Percentiles rank a stretch among this genome's conserved stretches.
Conservation (phyloP, 2,113 vertebrate genomes). For the Laticauda colubrina region DNA sequence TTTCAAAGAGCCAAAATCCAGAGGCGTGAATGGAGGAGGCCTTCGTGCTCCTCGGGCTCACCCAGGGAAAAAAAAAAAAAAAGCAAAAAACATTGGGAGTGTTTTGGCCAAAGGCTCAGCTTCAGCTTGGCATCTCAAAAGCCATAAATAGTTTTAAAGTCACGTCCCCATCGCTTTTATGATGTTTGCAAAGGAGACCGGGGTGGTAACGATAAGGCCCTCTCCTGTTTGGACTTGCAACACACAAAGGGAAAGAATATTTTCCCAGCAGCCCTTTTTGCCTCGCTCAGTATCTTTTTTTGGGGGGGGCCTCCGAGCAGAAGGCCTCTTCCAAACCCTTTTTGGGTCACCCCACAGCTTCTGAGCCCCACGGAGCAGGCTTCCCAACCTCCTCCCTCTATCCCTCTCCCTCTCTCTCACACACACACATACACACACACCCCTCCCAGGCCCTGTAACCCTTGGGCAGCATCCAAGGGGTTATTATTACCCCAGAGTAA, state of each 20-base stretch:
- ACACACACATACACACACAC: neutral
- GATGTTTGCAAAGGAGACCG: neutral
- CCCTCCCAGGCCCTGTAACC: neutral
- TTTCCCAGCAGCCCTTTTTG: neutral
- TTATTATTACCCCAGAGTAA: no score
- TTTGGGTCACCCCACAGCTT: neutral
- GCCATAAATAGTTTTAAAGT: neutral
- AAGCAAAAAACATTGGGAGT: neutral
- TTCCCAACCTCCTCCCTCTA: neutral
- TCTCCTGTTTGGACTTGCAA: neutral
- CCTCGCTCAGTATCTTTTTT: neutral
- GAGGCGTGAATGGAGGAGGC: neutral
- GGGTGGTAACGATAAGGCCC: neutral
- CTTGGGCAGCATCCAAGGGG: neutral
- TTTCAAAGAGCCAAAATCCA: neutral
- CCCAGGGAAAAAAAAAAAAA: no score
- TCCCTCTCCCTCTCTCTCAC: neutral
- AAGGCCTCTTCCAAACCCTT: neutral
- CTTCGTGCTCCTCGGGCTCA: neutral
- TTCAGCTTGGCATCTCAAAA: neutral
- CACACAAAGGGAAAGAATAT: neutral
- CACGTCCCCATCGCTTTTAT: neutral
- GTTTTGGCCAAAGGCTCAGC: neutral
- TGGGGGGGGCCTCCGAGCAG: rapidly evolving
- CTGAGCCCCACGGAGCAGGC: neutral